These are phyloP conservation scores for Trachelus troglodyta DNA, from an alignment of 2,888 invertebrate species.

Conservation along the genomic window DNA sequence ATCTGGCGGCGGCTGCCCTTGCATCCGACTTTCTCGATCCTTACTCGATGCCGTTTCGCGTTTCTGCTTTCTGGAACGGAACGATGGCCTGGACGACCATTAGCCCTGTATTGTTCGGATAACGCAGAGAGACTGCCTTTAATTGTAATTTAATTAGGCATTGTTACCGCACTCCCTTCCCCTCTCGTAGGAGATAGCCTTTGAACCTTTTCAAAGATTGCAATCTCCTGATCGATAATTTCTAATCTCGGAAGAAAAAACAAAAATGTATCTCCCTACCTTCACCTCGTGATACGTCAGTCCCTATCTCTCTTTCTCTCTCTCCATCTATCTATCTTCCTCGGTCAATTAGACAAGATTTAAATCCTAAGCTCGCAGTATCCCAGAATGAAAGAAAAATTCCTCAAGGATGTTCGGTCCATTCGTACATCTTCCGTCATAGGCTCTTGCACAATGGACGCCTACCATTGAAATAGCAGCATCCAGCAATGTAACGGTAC, in stretches of 20 bases:
- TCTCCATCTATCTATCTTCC: too few relatives aligned
- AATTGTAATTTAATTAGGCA: constrained; percentile 52
- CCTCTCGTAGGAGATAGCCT: background rate
- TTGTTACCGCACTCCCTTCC: constrained; percentile 31
- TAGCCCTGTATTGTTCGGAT: constrained; percentile 29
- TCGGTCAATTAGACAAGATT: background rate
- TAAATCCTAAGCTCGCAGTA: background rate
- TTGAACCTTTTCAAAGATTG: background rate
- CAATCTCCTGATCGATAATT: constrained; percentile 1
- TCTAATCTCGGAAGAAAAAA: background rate
- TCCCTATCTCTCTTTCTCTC: background rate
- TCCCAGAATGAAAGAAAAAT: background rate
- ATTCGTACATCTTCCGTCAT: background rate
- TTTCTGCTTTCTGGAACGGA: constrained; percentile 5
- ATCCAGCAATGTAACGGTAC: background rate
- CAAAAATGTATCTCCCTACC: background rate
- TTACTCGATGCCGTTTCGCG: background rate
- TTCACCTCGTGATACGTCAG: background rate
- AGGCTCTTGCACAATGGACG: background rate
- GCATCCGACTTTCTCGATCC: constrained; percentile 3
- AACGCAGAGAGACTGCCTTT: constrained; percentile 22
- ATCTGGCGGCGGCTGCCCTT: constrained; percentile 1
- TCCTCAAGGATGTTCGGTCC: background rate
- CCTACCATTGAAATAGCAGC: background rate
- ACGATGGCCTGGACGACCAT: constrained; percentile 5